phyloP scores from a whole-genome alignment of 2,113 vertebrate genomes.

The Strix uralensis region DNA sequence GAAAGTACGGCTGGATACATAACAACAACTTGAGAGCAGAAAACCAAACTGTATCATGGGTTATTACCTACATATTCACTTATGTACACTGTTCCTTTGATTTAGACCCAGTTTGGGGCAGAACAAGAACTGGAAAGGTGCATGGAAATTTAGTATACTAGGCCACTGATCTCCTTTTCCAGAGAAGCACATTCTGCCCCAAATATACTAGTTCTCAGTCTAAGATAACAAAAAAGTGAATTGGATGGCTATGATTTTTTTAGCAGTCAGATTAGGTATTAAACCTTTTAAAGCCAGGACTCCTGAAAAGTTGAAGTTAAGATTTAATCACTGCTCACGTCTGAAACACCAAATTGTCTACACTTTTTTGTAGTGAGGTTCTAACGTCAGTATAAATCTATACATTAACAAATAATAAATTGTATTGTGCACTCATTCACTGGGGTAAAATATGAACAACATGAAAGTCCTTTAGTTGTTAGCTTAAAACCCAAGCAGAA shows the following conservation, averaged over 20 bases:
- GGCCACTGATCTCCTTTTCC: background rate
- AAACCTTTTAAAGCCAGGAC: slow-evolving; percentile 27
- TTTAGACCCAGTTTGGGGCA: background rate
- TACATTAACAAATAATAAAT: background rate
- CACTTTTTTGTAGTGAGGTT: background rate
- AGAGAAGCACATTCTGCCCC: slow-evolving; percentile 24
- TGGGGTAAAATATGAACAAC: background rate
- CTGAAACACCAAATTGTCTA: background rate
- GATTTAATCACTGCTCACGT: background rate
- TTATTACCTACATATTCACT: background rate
- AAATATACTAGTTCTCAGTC: background rate
- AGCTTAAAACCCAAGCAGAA: background rate
- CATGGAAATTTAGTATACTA: background rate
- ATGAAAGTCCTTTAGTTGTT: background rate
- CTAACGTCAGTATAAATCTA: background rate
- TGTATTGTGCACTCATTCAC: background rate
- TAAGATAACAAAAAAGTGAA: background rate
- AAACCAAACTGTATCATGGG: background rate
- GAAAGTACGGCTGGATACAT: background rate
- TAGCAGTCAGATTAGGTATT: background rate
- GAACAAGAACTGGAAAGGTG: background rate
- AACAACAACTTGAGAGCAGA: background rate
- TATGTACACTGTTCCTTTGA: background rate
- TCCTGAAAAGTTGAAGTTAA: slow-evolving; percentile 17
- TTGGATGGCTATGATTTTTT: background rate